phyloP scores from a whole-genome alignment of 2,888 invertebrate genomes.

The Drosophila picticornis region DNA sequence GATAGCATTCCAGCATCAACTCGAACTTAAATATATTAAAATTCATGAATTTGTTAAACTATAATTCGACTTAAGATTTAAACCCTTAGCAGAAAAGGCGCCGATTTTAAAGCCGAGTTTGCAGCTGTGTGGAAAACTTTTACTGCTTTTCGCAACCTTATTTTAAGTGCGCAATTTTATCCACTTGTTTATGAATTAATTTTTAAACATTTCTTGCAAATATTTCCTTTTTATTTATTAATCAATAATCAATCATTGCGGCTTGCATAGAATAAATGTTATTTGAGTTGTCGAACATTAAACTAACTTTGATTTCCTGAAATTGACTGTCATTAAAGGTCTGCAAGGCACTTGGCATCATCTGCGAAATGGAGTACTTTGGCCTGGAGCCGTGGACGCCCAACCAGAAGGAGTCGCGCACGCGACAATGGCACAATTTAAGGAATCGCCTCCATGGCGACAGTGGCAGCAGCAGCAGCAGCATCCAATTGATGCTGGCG shows the following conservation, averaged over 20 bases:
- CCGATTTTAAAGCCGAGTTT: neutral
- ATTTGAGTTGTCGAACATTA: neutral
- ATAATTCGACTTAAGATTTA: neutral
- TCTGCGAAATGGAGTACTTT: conserved; percentile 95
- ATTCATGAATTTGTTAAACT: neutral
- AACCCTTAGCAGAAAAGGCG: neutral
- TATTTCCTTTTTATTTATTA: no score
- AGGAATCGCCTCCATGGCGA: conserved; percentile 87
- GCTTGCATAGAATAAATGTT: no score
- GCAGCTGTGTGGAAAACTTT: neutral
- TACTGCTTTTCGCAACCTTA: rapidly evolving
- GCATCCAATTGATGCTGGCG: conserved; percentile 84
- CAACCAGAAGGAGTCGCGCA: conserved; percentile 87
- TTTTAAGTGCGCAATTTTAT: rapidly evolving
- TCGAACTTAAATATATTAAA: neutral
- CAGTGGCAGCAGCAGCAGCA: conserved; percentile 78
- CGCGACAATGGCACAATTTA: conserved; percentile 94
- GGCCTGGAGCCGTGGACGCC: conserved; percentile 89
- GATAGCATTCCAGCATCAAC: neutral
- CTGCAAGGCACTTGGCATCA: conserved; percentile 92
- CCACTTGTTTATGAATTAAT: no score
- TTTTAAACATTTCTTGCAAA: neutral
- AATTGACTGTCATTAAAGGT: conserved; percentile 87
- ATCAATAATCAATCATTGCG: no score
- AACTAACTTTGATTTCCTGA: neutral